Evolutionary conservation across 2,113 vertebrate genomes (phyloP).

Genomic region (Anarrhichthys ocellatus): DNA sequence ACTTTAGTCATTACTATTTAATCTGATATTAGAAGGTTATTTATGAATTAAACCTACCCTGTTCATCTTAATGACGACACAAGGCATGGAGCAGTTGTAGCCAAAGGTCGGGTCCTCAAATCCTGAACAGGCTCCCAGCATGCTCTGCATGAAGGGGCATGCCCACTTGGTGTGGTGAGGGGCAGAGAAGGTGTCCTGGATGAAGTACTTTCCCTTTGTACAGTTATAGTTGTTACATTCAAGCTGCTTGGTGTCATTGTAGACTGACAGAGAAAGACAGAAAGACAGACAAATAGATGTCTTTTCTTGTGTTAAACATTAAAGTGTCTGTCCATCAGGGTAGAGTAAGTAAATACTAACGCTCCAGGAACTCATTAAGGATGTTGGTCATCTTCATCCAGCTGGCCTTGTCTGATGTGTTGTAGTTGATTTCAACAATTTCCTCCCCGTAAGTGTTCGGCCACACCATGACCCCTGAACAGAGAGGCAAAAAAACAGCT

Average conservation of each 20-base stretch:
- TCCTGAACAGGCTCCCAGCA: conserved; percentile 88
- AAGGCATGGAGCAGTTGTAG: conserved; percentile 87
- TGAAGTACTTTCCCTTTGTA: conserved; percentile 80
- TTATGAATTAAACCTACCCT: conserved; percentile 79
- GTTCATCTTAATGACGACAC: conserved; percentile 94
- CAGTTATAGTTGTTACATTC: conserved; percentile 80
- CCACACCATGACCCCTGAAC: conserved; percentile 82
- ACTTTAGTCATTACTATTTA: neutral
- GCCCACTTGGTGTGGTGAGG: conserved; percentile 86
- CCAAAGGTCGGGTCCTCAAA: conserved; percentile 86
- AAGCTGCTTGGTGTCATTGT: conserved; percentile 84
- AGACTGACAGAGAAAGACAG: conserved; percentile 76
- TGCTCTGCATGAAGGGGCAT: conserved; percentile 87
- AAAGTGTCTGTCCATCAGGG: too few species aligned
- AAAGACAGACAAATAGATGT: neutral
- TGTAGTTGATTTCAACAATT: conserved; percentile 86
- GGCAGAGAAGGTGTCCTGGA: conserved; percentile 82
- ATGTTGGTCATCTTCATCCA: conserved; percentile 81
- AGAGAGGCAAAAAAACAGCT: neutral
- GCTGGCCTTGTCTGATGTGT: conserved; percentile 81
- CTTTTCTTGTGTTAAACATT: neutral
- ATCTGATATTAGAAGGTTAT: neutral
- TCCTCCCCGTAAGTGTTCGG: conserved; percentile 87
- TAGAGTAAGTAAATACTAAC: conserved; percentile 72
- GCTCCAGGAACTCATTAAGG: conserved; percentile 84